Percentiles rank a stretch among this genome's conserved stretches.
Conservation (phyloP, 2,888 invertebrate genomes). For the Acleris literana region DNA sequence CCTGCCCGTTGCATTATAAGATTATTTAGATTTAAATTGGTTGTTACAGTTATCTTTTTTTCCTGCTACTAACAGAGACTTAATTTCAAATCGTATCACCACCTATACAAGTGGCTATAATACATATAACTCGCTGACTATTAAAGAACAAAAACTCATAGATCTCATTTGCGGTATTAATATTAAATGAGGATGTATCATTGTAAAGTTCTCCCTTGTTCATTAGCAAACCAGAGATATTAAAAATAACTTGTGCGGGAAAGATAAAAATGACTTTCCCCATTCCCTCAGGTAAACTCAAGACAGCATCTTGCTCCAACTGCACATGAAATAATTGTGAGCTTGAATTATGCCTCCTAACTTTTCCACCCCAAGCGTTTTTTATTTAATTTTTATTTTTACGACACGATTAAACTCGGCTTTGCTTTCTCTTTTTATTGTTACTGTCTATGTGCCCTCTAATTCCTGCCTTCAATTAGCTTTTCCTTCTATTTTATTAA, state of each 20-base stretch:
- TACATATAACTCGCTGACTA: no score
- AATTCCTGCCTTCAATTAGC: conserved; percentile 81
- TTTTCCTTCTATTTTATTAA: conserved; percentile 74
- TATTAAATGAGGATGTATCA: conserved; percentile 23
- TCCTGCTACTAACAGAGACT: conserved; percentile 10
- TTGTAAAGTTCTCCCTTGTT: conserved; percentile 19
- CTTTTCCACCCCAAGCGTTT: conserved; percentile 78
- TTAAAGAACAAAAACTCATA: no score
- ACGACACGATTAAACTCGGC: conserved; percentile 81
- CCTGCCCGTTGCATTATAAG: conserved; percentile 42
- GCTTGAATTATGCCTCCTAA: conserved; percentile 71
- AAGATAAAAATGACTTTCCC: conserved; percentile 32
- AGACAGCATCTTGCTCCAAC: conserved; percentile 59
- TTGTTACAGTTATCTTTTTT: conserved; percentile 37
- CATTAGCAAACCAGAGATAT: conserved; percentile 29
- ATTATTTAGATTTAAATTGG: conserved; percentile 45
- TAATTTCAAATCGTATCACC: neutral
- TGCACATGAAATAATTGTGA: conserved; percentile 75
- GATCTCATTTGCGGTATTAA: neutral
- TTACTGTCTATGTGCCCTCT: conserved; percentile 80
- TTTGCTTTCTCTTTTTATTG: conserved; percentile 83
- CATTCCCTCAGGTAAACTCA: conserved; percentile 66
- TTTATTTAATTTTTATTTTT: conserved; percentile 84
- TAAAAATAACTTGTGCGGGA: conserved; percentile 32
- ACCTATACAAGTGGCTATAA: no score